Base-by-base conservation (phyloP, 2,113 vertebrate genomes). In the Ploceus nigricollis region DNA sequence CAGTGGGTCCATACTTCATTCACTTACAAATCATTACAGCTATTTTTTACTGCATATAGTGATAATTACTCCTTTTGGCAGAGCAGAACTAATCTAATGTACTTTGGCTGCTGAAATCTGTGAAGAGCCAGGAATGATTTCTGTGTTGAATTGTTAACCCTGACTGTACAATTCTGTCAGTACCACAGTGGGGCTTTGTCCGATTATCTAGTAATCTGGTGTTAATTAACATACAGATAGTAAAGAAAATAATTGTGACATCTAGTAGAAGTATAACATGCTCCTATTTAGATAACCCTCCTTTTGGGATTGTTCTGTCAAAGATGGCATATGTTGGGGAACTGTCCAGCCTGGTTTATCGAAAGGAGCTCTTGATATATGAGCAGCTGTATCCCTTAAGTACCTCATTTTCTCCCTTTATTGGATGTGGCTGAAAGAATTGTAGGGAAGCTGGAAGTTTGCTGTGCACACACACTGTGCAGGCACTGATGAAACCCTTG, bases 11-110 rank as follows among this genome's bases (percentile, higher is more conserved):
- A 5, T 79, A 61, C 60, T 90, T 95, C 39, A 53, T 89, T 97
- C 86, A 85, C 57, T 91, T 69, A 79, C 22, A 93, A 94, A 87
- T 71, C 44, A 87, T 94, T 73, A 66, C 65, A 97, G 88, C 90
- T 96, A 35, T 96, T 90, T 95, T 95, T 93, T 94, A 82, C 69
- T 90, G 72, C 88, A 40, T 65, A 8, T 80, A 78, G 87, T 94
- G 94, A 91, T 96, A 97, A 97, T 97, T 97, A 94, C 58, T 92
- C 24, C 79, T 96, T 78, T 88, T 96, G 89, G 88, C 72, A 90
- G 95, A 96, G 93, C 92, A 87, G 95, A 96, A 93, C 89, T 94
- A 96, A 96, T 97, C 81, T 94, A 89, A 97, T 96, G 61, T 93
- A 48, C 63, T 96, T 95, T 93, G 91, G 86, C 89, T 93, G 87